Conservation (phyloP, 2,113 vertebrate genomes). For the Rissa tridactyla region DNA sequence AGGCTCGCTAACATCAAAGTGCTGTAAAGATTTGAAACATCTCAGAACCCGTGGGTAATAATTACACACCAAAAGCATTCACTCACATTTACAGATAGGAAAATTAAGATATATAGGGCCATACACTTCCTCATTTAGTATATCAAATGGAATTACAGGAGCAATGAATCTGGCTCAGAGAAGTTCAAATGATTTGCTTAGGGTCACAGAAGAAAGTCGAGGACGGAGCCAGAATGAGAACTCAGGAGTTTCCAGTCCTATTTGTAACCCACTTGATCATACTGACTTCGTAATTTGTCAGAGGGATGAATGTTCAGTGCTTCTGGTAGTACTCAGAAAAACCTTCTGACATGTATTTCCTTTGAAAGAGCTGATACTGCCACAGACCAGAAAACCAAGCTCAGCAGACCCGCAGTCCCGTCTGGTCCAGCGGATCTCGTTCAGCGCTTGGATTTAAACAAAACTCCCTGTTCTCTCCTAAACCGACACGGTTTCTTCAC, state of each 20-base stretch:
- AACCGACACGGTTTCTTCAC: neutral
- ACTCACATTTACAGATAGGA: constrained; percentile 18
- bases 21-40: constrained; percentile 9
- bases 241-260: neutral
- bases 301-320: neutral
- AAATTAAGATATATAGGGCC: constrained; percentile 43
- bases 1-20: constrained; percentile 32
- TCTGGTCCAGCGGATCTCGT: too few relatives aligned
- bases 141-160: constrained; percentile 24
- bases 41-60: constrained; percentile 35
- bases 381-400: neutral
- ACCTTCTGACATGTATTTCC: neutral
- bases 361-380: neutral
- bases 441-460: neutral
- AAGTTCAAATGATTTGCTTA: constrained; percentile 27
- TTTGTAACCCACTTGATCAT: constrained; percentile 16
- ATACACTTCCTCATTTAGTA: constrained; percentile 24
- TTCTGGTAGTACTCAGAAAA: neutral
- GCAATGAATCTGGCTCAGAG: constrained; percentile 12
- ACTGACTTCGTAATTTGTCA: neutral
- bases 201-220: constrained; percentile 36
- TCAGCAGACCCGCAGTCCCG: neutral
- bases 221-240: neutral
- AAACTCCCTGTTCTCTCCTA: neutral
- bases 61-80: constrained; percentile 22